Evolutionary conservation across 2,113 vertebrate species (phyloP).

Genomic region (Thymallus thymallus): DNA sequence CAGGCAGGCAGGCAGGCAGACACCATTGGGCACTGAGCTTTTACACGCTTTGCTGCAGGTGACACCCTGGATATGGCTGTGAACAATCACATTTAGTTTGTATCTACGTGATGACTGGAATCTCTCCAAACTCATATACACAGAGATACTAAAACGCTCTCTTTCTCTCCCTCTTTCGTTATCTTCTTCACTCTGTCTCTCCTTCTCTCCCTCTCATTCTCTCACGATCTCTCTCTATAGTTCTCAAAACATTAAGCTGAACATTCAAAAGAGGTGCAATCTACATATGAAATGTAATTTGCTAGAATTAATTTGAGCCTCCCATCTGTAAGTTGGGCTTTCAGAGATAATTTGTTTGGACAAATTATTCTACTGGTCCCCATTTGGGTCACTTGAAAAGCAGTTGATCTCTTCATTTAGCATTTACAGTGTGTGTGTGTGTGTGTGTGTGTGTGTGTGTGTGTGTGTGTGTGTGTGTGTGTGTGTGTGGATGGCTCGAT

Average conservation of each 20-base stretch:
- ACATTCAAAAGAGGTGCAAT: slow-evolving; percentile 71
- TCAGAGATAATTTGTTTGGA: slow-evolving; percentile 71
- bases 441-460: slow-evolving; percentile 4
- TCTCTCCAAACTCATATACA: neutral
- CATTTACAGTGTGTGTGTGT: slow-evolving; percentile 21
- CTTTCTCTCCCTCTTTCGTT: slow-evolving; percentile 13
- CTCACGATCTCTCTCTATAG: slow-evolving; percentile 18
- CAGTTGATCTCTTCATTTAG: slow-evolving; percentile 50
- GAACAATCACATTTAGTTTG: slow-evolving; percentile 15
- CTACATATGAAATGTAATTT: slow-evolving; percentile 78
- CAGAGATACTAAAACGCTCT: neutral
- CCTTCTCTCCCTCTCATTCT: slow-evolving; percentile 36
- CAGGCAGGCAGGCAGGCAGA: slow-evolving; percentile 7
- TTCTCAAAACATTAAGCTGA: slow-evolving; percentile 49
- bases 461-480: slow-evolving; percentile 1
- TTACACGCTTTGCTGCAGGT: slow-evolving; percentile 24
- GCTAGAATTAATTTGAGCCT: slow-evolving; percentile 68
- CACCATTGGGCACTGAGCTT: slow-evolving; percentile 28
- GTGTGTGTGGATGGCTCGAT: neutral
- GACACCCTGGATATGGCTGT: slow-evolving; percentile 21
- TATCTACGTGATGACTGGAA: slow-evolving; percentile 15
- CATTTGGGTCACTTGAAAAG: slow-evolving; percentile 58
- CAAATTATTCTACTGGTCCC: slow-evolving; percentile 67
- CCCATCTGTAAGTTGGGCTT: slow-evolving; percentile 74
- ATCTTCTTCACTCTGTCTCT: slow-evolving; percentile 22